A percentile compares a stretch with the other conserved stretches of the same genome.
phyloP scores from a whole-genome alignment of 1,140 invertebrate genomes.

The Acarapis woodi region DNA sequence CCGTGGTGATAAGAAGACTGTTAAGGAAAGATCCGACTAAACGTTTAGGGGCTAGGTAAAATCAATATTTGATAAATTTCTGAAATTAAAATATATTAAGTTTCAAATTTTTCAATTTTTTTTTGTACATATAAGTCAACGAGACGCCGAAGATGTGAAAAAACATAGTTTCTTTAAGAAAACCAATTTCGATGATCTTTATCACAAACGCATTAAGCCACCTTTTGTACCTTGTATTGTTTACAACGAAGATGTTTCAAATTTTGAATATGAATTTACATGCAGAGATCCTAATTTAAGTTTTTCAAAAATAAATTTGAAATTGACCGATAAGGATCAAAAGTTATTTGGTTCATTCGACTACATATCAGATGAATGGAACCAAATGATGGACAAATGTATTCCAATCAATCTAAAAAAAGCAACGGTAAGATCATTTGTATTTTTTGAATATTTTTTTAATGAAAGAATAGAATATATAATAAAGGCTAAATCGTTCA shows the following conservation, averaged over 20 bases:
- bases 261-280: constrained; percentile 99
- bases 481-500: too few species aligned
- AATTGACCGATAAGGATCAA: constrained; percentile 59
- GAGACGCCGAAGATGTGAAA: constrained; percentile 96
- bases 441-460: too few species aligned
- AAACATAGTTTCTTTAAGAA: constrained; percentile 82
- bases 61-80: too few species aligned
- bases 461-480: too few species aligned
- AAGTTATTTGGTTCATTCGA: constrained; percentile 79
- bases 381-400: too few species aligned
- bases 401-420: too few species aligned
- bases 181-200: constrained; percentile 80
- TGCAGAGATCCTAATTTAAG: constrained; percentile 78
- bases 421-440: too few species aligned
- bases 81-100: too few species aligned
- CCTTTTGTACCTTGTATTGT: constrained; percentile 86
- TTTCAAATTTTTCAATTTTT: too few species aligned
- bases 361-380: constrained; percentile 24
- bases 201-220: constrained; percentile 68
- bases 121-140: too few species aligned
- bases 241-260: constrained; percentile 84
- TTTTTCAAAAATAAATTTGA: constrained; percentile 80
- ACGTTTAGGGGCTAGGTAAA: constrained; percentile 80
- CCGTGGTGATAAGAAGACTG: constrained; percentile 90
- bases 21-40: constrained; percentile 89